These are phyloP conservation scores for Zaprionus lachaisei DNA, from an alignment of 1,140 invertebrate species.

Conservation along the genomic window DNA sequence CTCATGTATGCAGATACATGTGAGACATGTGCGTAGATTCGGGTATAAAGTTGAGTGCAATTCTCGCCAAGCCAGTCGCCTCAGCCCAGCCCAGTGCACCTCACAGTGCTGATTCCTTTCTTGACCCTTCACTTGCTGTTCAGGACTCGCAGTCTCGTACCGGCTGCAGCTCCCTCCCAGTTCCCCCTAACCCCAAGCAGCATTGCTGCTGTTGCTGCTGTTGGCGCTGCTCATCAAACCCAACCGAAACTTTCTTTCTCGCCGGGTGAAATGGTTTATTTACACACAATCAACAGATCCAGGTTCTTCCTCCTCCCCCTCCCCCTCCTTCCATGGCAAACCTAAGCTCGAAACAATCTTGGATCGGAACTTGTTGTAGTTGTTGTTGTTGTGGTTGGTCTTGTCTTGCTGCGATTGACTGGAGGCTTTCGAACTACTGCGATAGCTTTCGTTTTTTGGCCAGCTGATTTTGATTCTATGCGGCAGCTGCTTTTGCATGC, in stretches of 20 bases:
- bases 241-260: slow-evolving; percentile 68
- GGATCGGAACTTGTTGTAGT: slow-evolving; percentile 14
- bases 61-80: slow-evolving; percentile 69
- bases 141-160: background rate
- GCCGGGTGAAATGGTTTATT: slow-evolving; percentile 56
- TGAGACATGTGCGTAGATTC: slow-evolving; percentile 44
- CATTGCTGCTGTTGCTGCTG: slow-evolving; percentile 2
- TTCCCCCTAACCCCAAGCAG: background rate
- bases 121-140: slow-evolving; percentile 4
- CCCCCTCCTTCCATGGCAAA: background rate
- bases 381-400: background rate
- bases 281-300: slow-evolving; percentile 23
- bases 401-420: slow-evolving; percentile 12
- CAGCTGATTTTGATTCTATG: slow-evolving; percentile 64
- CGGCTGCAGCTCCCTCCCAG: background rate
- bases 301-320: background rate
- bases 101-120: background rate
- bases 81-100: no score
- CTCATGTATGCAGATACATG: slow-evolving; percentile 8
- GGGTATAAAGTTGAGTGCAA: slow-evolving; percentile 64
- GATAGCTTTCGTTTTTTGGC: slow-evolving; percentile 66
- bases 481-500: slow-evolving; percentile 20
- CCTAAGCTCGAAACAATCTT: slow-evolving; percentile 60
- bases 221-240: slow-evolving; percentile 6
- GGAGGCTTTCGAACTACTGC: slow-evolving; percentile 61